Base-by-base conservation (phyloP, 2,888 invertebrate genomes). In the Agrochola lota region DNA sequence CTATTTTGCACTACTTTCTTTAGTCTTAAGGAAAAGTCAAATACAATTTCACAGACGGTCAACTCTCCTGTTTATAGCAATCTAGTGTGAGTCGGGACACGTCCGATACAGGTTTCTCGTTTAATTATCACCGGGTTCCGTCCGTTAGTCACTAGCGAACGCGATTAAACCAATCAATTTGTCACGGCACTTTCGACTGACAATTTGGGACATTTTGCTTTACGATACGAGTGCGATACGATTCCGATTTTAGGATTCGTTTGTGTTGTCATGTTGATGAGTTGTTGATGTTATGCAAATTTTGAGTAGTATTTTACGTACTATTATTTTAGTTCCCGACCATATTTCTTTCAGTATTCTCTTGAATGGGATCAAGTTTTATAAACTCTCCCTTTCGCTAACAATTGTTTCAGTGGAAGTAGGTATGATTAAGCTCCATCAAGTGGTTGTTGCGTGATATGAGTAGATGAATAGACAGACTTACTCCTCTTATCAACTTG, bases 81-180 rank as follows among this genome's bases (percentile, higher is more conserved):
- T 77, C 85, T 64, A 72, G 88, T 83, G 88, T 86, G 83, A 85
- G 80, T 71, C 71, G 78, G 88, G 86, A 86, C 83, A 88, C 82
- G 88, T 89, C 88, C 83, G 77, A 86, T 83, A 86, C 88, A 88
- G 86, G 89, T 89, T 85, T 80, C 89, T 81, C 85, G 88, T 88
- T 88, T 89, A 88, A 88, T 88, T 88, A 88, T 88, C 88, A 89
- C 85, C 67, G 86, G 89, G 85, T 81, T 78, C 85, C 78, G 77
- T 89, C 81, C 79, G 88, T 89, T 88, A 89, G 81, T 88, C 87
- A 88, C 83, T 88, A 84, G 83, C 62, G 89, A 88, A 88, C 75
- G 86, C 88, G 89, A 90, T 90, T 90, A 88, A 87, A 87, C 88
- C 89, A 87, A 87, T 89, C 90, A 89, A 90, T 90, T 90, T 89